Percentiles rank a stretch among this genome's conserved stretches.
Evolutionary conservation across 1,140 invertebrate genomes (phyloP).

Genomic region (Hyphantria cunea): DNA sequence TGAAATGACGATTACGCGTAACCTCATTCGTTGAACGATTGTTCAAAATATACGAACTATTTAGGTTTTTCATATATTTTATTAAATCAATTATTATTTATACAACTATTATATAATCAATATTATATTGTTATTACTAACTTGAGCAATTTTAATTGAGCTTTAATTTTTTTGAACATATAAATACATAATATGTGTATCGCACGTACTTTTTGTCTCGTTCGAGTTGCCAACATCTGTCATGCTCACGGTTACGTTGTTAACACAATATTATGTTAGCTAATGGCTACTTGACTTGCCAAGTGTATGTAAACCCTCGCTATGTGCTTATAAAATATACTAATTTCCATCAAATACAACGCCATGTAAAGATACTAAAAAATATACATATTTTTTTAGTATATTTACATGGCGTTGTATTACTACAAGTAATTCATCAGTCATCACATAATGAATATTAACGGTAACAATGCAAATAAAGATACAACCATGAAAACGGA

Average conservation of each 20-base stretch:
- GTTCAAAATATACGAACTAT: conserved; percentile 1
- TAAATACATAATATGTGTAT: conserved; percentile 39
- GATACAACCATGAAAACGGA: conserved; percentile 42
- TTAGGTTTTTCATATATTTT: background rate
- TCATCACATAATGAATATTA: conserved; percentile 19
- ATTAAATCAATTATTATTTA: background rate
- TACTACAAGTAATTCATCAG: conserved; percentile 6
- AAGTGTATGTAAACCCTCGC: conserved; percentile 42
- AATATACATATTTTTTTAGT: too few species aligned
- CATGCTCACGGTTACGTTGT: conserved; percentile 47
- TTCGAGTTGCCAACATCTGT: conserved; percentile 51
- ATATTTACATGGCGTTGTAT: too few species aligned
- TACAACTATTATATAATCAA: too few species aligned
- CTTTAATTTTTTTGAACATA: conserved; percentile 39
- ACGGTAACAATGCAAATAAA: conserved; percentile 31
- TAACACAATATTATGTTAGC: conserved; percentile 54
- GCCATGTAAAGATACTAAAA: too few species aligned
- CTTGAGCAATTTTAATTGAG: conserved; percentile 37
- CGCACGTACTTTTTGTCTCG: conserved; percentile 32
- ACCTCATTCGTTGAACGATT: conserved; percentile 35
- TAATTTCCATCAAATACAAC: conserved; percentile 5
- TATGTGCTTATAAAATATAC: conserved; percentile 35
- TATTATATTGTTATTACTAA: too few species aligned
- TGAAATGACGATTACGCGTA: conserved; percentile 41
- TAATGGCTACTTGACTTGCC: conserved; percentile 49